Base-by-base conservation (phyloP, 1,140 invertebrate genomes). In the Monomorium pharaonis region DNA sequence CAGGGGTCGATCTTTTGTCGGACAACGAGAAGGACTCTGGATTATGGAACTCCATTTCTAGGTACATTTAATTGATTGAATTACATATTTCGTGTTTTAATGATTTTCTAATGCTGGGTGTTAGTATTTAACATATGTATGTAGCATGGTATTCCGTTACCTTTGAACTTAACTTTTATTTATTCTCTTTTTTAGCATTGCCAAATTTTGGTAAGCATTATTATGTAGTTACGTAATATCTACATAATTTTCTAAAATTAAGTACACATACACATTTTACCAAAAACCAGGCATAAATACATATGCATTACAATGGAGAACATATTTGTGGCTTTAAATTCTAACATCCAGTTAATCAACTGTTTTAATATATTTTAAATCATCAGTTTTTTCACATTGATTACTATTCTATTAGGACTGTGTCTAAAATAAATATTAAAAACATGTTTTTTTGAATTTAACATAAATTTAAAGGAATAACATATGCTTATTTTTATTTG, bases 31-130 rank as follows among this genome's bases (percentile, higher is more conserved):
- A 96, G 87, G 94, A 95, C 16, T 96, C 96, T 42, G 98, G 98
- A 30, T 96, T 99, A 63, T 99, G 98, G 98, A 98, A 98, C 93
- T 99, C 98, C 62, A 98, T 99, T 90, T 98, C 98, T 6, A 99
- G 97, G 98, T 98, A 94, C 3, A 49, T 65, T 16, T 1, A 1
- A 67, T 65, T 18, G 16, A 10, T 42, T 30, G 7, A 9, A n/a
- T 33, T 42, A 24, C 4, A n/a, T 56, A 44, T 58, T 58, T 21
- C 30, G 69, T 58, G 54, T 60, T 54, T 77, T 1, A 54, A 84
- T 42, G 27, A 60, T 27, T 30, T 47, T n/a, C 65, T 67, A 75
- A 6, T 27, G 24, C 24, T 67, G 62, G 75, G 27, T 86, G 51
- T 76, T 83, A 56, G 54, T 84, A 86, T 33, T 42, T 49, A 83